Conservation (phyloP, 2,888 invertebrate species). For the Pachydiplax longipennis region DNA sequence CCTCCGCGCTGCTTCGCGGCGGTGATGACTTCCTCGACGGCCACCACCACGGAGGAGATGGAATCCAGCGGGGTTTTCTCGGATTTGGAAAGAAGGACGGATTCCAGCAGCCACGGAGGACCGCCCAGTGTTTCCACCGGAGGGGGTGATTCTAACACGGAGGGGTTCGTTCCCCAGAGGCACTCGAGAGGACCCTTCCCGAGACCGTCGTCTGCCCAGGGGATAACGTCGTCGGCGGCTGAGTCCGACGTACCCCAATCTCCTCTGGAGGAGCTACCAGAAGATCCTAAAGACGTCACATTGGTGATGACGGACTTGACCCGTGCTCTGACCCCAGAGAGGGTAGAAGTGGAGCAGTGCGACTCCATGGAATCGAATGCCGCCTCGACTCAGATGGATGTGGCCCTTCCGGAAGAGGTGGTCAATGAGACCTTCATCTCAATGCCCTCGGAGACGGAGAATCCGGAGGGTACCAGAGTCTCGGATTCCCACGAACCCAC, state of each 20-base stretch:
- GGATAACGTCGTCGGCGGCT: neutral
- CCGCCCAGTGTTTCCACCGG: neutral
- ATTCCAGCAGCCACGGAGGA: conserved; percentile 59
- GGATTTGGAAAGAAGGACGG: conserved; percentile 80
- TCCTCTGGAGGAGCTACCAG: neutral
- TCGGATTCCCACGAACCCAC: conserved; percentile 50
- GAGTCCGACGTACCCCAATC: conserved; percentile 21
- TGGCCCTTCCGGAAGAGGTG: conserved; percentile 52
- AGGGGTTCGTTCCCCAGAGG: conserved; percentile 72
- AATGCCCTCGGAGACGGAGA: neutral
- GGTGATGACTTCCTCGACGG: conserved; percentile 56
- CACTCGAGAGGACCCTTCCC: conserved; percentile 65
- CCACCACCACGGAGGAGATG: conserved; percentile 78
- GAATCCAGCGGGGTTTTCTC: conserved; percentile 90
- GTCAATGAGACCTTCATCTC: conserved; percentile 29
- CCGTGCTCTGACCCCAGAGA: conserved; percentile 19
- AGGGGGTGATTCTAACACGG: conserved; percentile 53
- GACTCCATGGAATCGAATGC: neutral
- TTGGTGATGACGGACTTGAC: neutral
- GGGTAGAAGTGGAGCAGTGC: neutral
- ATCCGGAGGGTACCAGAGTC: conserved; percentile 50
- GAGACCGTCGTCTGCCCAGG: conserved; percentile 44
- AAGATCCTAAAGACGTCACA: conserved; percentile 3
- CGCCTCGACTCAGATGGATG: conserved; percentile 44
- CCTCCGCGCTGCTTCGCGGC: conserved; percentile 55